phyloP scores from a whole-genome alignment of 2,113 vertebrate genomes.

The Myotis brandtii region DNA sequence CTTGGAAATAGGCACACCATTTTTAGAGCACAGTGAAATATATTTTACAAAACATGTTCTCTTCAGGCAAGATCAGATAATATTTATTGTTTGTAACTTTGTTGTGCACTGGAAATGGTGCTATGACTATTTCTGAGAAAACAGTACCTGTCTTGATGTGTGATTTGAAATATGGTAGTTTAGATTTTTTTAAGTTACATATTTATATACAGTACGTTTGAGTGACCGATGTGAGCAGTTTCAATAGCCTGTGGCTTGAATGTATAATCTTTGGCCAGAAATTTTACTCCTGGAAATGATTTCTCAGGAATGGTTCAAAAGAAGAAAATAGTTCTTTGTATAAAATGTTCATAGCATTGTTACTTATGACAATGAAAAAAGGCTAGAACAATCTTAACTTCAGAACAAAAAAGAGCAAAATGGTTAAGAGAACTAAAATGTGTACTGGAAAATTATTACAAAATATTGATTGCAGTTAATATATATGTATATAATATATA shows the following conservation, averaged over 20 bases:
- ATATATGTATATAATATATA: background rate
- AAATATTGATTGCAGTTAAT: background rate
- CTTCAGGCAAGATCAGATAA: background rate
- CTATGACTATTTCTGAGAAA: background rate
- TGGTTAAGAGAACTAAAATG: background rate
- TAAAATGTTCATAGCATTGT: background rate
- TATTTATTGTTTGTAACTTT: background rate
- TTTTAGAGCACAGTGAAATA: conserved; percentile 1
- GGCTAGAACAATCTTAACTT: background rate
- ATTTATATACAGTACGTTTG: background rate
- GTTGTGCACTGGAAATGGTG: background rate
- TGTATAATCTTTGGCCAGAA: background rate
- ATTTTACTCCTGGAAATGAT: conserved; percentile 26
- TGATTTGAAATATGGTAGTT: background rate
- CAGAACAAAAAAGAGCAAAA: conserved; percentile 26
- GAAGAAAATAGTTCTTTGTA: conserved; percentile 7
- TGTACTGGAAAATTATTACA: background rate
- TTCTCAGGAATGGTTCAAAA: background rate
- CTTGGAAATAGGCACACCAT: background rate
- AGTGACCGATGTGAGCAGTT: background rate
- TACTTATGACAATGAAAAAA: background rate
- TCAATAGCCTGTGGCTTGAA: background rate
- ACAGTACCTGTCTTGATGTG: background rate
- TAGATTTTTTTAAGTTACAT: background rate
- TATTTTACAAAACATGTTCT: background rate